Evolutionary conservation across 2,113 vertebrate species (phyloP).

Genomic region (Loxodonta africana): DNA sequence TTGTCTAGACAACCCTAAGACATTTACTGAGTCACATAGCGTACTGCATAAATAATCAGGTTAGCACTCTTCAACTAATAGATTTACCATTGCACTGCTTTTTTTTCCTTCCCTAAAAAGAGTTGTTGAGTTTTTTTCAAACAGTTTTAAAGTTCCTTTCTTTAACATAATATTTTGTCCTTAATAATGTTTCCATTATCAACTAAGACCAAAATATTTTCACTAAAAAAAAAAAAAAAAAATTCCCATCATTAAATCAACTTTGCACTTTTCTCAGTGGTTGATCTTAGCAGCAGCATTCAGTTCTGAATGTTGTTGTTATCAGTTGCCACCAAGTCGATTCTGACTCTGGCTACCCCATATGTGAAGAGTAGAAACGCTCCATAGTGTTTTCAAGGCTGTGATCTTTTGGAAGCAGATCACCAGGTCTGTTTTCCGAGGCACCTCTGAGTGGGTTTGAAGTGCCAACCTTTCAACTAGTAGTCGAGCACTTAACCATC

Average conservation of each 20-base stretch:
- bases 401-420: too few species aligned
- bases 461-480: too few species aligned
- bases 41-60: background rate
- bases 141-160: background rate
- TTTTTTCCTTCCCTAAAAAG: background rate
- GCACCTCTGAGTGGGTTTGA: too few species aligned
- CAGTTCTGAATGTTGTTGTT: background rate
- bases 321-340: too few species aligned
- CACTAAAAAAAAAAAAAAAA: background rate
- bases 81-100: background rate
- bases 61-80: background rate
- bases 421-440: too few species aligned
- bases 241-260: slow-evolving; percentile 14
- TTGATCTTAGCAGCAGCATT: background rate
- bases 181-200: background rate
- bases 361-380: too few species aligned
- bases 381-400: too few species aligned
- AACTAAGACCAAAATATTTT: background rate
- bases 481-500: too few species aligned
- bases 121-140: background rate
- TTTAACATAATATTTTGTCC: background rate
- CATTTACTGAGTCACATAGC: background rate
- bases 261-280: background rate
- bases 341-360: too few species aligned
- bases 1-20: too few species aligned